Percentiles rank a stretch among this genome's conserved stretches.
Conservation (phyloP, 2,888 invertebrate species). For the Platerodrilus igneus region DNA sequence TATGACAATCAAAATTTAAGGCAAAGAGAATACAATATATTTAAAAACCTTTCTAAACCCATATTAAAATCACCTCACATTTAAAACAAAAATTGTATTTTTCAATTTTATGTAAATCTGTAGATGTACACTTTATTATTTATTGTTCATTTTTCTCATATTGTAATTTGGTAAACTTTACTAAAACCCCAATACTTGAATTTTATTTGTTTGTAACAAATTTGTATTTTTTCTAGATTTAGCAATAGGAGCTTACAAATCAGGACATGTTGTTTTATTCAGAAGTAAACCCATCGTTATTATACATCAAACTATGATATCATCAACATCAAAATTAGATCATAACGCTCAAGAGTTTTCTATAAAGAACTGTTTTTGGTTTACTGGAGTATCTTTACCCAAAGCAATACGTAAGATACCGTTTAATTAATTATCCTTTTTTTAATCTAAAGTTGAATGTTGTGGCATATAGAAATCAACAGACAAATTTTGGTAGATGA, state of each 20-base stretch:
- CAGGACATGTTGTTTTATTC: constrained; percentile 54
- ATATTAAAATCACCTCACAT: too few species aligned
- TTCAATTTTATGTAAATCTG: too few species aligned
- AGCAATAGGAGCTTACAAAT: constrained; percentile 57
- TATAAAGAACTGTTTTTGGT: constrained; percentile 16
- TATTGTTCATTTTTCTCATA: too few species aligned
- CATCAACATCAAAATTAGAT: constrained; percentile 11
- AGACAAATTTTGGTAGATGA: constrained; percentile 23
- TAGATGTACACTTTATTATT: too few species aligned
- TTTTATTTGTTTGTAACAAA: too few species aligned
- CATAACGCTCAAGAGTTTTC: constrained; percentile 10
- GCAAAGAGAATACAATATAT: too few species aligned
- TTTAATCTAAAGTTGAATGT: background rate
- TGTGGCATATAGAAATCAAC: constrained; percentile 8
- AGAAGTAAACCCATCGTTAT: constrained; percentile 43
- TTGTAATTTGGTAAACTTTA: too few species aligned
- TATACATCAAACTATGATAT: constrained; percentile 16
- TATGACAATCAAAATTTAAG: too few species aligned
- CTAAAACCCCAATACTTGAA: too few species aligned
- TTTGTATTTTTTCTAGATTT: constrained; percentile 54
- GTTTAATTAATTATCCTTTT: background rate
- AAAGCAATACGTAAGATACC: constrained; percentile 13
- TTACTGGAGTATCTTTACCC: constrained; percentile 8
- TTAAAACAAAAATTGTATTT: too few species aligned
- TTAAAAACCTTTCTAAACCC: too few species aligned